Conservation (phyloP, 2,797 vertebrate genomes). For the Leptodactylus fallax region DNA sequence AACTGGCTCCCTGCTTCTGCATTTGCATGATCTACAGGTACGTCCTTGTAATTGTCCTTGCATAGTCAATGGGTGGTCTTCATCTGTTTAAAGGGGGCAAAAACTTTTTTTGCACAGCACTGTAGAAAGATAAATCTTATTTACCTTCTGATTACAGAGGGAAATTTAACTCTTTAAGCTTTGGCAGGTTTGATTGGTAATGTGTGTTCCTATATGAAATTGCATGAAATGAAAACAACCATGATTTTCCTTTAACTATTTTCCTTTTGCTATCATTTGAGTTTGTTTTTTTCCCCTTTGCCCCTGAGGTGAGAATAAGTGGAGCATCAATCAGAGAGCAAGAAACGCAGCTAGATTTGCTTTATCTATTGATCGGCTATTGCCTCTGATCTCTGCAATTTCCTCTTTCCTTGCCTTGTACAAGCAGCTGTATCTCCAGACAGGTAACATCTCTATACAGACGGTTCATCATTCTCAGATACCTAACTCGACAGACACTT, state of each 20-base stretch:
- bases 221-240: neutral
- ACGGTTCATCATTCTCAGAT: constrained; percentile 62
- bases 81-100: neutral
- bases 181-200: neutral
- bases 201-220: neutral
- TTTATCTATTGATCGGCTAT: constrained; percentile 64
- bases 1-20: too few species aligned
- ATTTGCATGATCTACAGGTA: too few species aligned
- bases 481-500: constrained; percentile 61
- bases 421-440: constrained; percentile 60
- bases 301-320: constrained; percentile 57
- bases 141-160: neutral
- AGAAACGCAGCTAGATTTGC: constrained; percentile 61
- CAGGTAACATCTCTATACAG: constrained; percentile 61
- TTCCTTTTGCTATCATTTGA: constrained; percentile 49
- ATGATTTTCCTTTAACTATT: constrained; percentile 2
- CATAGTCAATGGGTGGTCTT: too few species aligned
- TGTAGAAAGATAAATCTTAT: neutral
- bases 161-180: constrained; percentile 3
- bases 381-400: constrained; percentile 63
- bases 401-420: constrained; percentile 57
- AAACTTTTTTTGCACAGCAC: neutral
- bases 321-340: constrained; percentile 57
- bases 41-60: too few species aligned
- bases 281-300: constrained; percentile 45